Conservation (phyloP, 2,888 invertebrate species). For the Chloromyia formosa region DNA sequence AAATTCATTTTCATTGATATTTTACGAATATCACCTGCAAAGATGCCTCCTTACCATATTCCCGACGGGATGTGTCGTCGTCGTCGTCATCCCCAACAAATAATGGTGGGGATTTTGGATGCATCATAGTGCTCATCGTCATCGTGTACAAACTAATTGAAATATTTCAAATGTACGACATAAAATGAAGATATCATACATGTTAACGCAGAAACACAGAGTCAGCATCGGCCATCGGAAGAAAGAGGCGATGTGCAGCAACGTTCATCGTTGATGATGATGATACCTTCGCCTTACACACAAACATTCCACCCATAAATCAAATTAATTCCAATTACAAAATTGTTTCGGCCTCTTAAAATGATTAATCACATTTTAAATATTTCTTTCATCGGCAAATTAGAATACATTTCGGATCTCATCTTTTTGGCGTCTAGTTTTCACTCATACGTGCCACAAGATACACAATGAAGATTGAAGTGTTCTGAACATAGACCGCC, state of each 20-base stretch:
- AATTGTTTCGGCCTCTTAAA: constrained; percentile 43
- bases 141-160: constrained; percentile 45
- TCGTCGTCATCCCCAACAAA: not conserved
- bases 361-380: constrained; percentile 50
- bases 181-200: constrained; percentile 47
- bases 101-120: no score
- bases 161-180: constrained; percentile 44
- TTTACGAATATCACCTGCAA: constrained; percentile 10
- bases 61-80: not conserved
- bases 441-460: not conserved
- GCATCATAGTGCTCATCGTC: not conserved
- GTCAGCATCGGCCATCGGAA: not conserved
- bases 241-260: no score
- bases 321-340: constrained; percentile 51
- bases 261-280: no score
- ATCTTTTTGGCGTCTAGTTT: not conserved
- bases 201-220: constrained; percentile 14
- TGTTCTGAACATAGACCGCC: no score
- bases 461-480: not conserved
- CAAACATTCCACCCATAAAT: constrained; percentile 47
- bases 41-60: not conserved
- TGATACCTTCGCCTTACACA: no score
- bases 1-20: constrained; percentile 36
- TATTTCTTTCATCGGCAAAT: constrained; percentile 47
- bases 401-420: constrained; percentile 28